Evolutionary conservation across 64 coral and sea anemone species (phyloP), one percentile per base, ranked within the genome.

Genomic region (Montipora efflorescens): DNA sequence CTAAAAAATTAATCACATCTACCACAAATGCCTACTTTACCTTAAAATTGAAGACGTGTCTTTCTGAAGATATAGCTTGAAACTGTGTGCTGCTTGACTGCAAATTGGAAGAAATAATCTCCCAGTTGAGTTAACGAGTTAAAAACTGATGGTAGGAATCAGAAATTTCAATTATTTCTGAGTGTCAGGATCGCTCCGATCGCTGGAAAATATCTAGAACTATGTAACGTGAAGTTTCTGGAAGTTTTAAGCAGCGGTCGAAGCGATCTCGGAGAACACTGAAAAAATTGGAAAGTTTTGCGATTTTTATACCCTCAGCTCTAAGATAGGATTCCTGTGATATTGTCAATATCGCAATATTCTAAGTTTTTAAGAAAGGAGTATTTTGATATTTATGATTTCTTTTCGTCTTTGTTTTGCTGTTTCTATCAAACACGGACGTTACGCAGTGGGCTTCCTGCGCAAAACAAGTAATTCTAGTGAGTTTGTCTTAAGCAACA

Each of bases 181-280:
- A 71, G 68, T 71, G 68, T 71, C 5, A 71, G 68, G 68, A 71
- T 71, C 68, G 68, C 68, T 71, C 0, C 20, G 68, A 71, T 71
- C 68, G 68, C 68, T 23, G 20, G 68, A 71, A 71, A 71, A 71
- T 71, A 71, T 71, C 68, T n/a, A 20, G 68, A 71, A 23, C 68
- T 71, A 71, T 23, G 68, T 71, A 23, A 23, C 18, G 68, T 23
- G 0, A 71, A n/a, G 68, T 71, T 57, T 18, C 18, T 21, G 4
- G 68, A 71, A 25, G 68, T 23, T 67, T 23, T 71, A 71, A 71
- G 20, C 19, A 71, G 68, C 68, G 68, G 68, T 71, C 68, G 68
- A 21, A 71, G 68, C 68, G 68, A 71, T 71, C 68, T 71, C 10
- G 18, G 21, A 71, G 68, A 71, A 71, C 68, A 71, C 68, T 71